A percentile compares a stretch with the other conserved stretches of the same genome.
Conservation (phyloP, 2,888 invertebrate species). For the Drosophila formosana region DNA sequence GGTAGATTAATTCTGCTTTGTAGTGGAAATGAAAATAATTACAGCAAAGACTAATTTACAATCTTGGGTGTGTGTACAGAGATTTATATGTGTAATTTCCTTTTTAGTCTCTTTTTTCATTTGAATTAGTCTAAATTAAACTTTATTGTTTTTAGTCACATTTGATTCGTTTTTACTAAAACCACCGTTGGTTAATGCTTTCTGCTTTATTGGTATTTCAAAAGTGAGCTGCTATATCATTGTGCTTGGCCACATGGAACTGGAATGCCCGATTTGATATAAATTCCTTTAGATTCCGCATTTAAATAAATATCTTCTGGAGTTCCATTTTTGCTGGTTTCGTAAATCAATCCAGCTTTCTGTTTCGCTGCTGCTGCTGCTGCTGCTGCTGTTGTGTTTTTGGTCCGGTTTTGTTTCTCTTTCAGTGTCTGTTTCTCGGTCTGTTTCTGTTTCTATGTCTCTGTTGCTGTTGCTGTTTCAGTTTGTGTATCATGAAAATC, state of each 20-base stretch:
- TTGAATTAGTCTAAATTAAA: no score
- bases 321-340: constrained; percentile 33
- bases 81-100: no score
- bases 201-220: no score
- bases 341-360: constrained; percentile 50
- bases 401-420: constrained; percentile 38
- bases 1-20: no score
- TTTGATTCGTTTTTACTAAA: not conserved
- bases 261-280: constrained; percentile 1
- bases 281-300: constrained; percentile 20
- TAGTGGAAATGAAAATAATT: no score
- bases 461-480: constrained; percentile 33
- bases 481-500: constrained; percentile 49
- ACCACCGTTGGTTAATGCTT: not conserved
- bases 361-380: constrained; percentile 39
- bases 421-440: constrained; percentile 3
- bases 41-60: no score
- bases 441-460: constrained; percentile 20
- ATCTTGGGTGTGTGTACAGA: no score
- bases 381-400: constrained; percentile 1
- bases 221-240: not conserved
- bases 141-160: not conserved
- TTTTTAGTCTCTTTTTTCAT: no score
- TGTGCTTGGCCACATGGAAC: not conserved
- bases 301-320: constrained; percentile 30